Evolutionary conservation across 2,113 vertebrate species (phyloP), one percentile per base, ranked within the genome.

Genomic region (Carettochelys insculpta): DNA sequence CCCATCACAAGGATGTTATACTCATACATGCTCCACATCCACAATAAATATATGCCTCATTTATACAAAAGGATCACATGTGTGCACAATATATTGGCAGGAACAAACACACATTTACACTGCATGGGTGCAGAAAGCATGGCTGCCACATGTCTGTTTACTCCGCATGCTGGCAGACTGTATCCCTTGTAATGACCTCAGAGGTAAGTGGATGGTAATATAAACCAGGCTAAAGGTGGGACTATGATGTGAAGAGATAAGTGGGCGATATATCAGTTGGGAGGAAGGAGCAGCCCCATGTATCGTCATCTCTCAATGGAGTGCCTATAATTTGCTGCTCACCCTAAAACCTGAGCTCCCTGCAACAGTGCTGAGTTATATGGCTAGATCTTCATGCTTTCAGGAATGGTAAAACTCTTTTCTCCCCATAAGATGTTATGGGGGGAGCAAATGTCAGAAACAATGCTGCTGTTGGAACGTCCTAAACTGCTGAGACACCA

Each of bases 1-100:
- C 83, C 50, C 47, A 41, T 50, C 14, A 56, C 11, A 50, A 75
- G 9, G 13, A 65, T 34, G 27, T 43, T 52, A 78, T 22, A 41
- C 38, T 38, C 65, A 68, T n/a, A 41, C 54, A 71, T 0, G 0
- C 51, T 48, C 54, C 51, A 92, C 0, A 0, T 48, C 2, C 19
- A 5, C 9, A 24, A 53, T 43, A 68, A 77, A 47, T n/a, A 80
- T 3, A 68, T 34, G 47, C 61, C 51, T 94, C 83, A 50, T 77
- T 86, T 80, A 73, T 27, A 24, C 77, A 73, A 0, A 1, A 5
- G 12, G 92, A 77, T 47, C 29, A 53, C 6, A 1, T 0, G 8
- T 87, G 75, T 0, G 0, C 22, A 86, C 51, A 78, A 51, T 5
- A 16, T 2, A 43, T 0, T 5, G 54, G 81, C 76, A 89, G 58